Base-by-base conservation (phyloP, 1,140 invertebrate species). In the Trachymyrmex cornetzi region DNA sequence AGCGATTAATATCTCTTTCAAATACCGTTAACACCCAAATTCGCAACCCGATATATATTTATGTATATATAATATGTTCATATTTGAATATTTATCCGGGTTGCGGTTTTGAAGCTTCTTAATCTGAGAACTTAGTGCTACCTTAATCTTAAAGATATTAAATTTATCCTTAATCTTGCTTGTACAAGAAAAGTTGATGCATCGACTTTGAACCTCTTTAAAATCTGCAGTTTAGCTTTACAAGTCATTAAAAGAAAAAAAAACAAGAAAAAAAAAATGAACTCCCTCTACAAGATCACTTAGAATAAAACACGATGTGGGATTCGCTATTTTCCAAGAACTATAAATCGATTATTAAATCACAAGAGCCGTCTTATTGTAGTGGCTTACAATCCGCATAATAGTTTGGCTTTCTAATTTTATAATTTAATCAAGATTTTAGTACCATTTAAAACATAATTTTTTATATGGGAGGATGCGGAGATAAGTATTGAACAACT, bases 91-190 rank as follows among this genome's bases (percentile, higher is more conserved):
- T 61, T 64, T 77, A 27, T 24, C 6, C 66, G 88, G 34, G 89
- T 66, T 92, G 88, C 87, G 63, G 19, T 85, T 90, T 61, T 59
- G n/a, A 81, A 92, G 66, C 81, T 89, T 30, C 16, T 27, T 89
- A 79, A 16, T 63, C 84, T 67, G 57, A 89, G 38, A 64, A 64
- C 88, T 88, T 92, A 93, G 86, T 93, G 92, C 90, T 94, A 93
- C 87, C 85, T 90, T 88, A 84, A 91, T 84, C 71, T 77, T 91
- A 90, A 89, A 93, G 80, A 90, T 90, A 91, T 24, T 69, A 86
- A 84, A 69, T 12, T 57, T 48, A 75, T 75, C 16, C 9, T 61
- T 11, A 59, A 30, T 34, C 24, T 48, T 27, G 2, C 24, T 48
- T 14, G 71, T 34, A 55, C 11, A 74, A 55, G 5, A 30, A 53